Conservation (phyloP, 2,888 invertebrate genomes). For the Camponotus fellah region DNA sequence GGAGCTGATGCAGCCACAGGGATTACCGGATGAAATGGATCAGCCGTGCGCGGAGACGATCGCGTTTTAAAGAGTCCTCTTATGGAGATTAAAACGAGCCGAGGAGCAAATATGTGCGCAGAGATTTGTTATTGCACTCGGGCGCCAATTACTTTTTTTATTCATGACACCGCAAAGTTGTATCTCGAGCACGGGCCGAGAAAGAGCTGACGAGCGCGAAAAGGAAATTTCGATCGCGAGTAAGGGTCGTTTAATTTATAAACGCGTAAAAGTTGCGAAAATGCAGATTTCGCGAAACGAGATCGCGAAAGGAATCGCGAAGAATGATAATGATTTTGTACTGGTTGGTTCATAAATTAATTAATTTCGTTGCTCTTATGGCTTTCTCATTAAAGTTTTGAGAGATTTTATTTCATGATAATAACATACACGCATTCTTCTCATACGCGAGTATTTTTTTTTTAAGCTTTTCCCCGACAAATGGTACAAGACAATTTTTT, state of each 20-base stretch:
- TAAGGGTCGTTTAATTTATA: conserved; percentile 4
- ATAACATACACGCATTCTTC: background rate
- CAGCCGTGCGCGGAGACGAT: conserved; percentile 38
- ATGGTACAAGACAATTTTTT: background rate
- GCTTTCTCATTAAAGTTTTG: background rate
- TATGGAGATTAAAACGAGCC: conserved; percentile 46
- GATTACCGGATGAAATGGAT: conserved; percentile 50
- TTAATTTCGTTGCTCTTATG: background rate
- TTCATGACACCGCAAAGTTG: conserved; percentile 42
- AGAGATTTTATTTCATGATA: background rate
- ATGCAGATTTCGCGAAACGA: background rate
- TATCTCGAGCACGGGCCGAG: background rate
- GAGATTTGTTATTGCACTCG: conserved; percentile 47
- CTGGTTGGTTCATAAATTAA: background rate
- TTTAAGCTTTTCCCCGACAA: too few relatives aligned
- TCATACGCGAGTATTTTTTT: conserved; percentile 5
- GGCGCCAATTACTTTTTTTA: conserved; percentile 41
- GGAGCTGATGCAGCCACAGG: conserved; percentile 43
- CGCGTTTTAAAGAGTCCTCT: conserved; percentile 52
- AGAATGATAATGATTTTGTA: background rate
- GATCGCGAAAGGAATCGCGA: background rate
- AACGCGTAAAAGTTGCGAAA: background rate
- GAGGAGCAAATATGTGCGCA: conserved; percentile 5
- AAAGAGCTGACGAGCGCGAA: conserved; percentile 3
- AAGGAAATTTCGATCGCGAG: background rate